Evolutionary conservation across 2,888 invertebrate genomes (phyloP), one percentile per base, ranked within the genome.

Genomic region (Scaptomyza flava): DNA sequence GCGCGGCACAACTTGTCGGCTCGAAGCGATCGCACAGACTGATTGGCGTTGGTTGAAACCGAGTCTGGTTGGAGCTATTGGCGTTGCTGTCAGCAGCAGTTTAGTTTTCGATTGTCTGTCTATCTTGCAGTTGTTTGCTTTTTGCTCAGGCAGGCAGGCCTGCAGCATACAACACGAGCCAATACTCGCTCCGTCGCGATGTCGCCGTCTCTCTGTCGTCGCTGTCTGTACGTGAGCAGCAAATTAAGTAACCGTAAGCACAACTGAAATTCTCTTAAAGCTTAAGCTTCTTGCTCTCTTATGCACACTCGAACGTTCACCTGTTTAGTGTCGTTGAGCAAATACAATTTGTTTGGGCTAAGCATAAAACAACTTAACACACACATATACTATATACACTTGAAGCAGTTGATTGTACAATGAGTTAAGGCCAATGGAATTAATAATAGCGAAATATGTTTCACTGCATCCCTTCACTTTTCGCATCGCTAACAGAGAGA

Each of bases 381-480:
- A 45, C 46, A 43, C 51, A 47, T 38, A 52, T 34, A 23, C 4
- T 27, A 23, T 30, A n/a, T 30, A 45, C 42, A 34, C 8, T 12
- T 12, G 17, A 23, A 30, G 12, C 43, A 6, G 34, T 23, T n/a
- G 50, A 27, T 51, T 69, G 61, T 61, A 53, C 59, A 81, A 48
- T 58, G 79, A 64, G 58, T 57, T 76, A 79, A 79, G 87, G 79
- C 67, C 89, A 80, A 41, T 34, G 54, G 42, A 75, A 64, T 67
- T 58, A 67, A 61, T 59, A 57, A 50, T 51, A 34, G 36, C 60
- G 65, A 57, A 65, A 69, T 61, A 48, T 68, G 53, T 45, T 45
- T 66, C 63, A 80, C 47, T 83, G 77, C 77, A 86, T 83, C 77
- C 81, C 87, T 81, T 81, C 81, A 81, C 81, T 81, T 81, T 86